These are phyloP conservation scores for Samia ricini DNA, from an alignment of 1,140 invertebrate species.

Conservation along the genomic window DNA sequence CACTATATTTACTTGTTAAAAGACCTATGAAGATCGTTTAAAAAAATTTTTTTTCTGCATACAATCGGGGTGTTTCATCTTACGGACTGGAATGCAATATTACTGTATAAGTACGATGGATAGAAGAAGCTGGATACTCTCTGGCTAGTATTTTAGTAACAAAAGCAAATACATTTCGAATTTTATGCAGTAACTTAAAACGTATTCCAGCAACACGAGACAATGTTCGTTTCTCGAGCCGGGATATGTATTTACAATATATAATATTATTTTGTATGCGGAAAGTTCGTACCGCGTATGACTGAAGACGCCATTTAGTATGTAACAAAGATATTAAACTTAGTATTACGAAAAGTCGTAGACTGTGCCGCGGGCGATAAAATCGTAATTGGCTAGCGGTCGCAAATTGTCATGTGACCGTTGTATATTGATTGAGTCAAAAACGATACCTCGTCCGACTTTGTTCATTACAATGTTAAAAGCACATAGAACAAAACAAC, in stretches of 20 bases:
- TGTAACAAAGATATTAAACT: not conserved
- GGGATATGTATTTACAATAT: not conserved
- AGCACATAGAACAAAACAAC: no score
- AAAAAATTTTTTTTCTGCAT: no score
- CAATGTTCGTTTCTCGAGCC: not conserved
- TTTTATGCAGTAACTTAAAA: not conserved
- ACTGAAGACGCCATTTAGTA: not conserved
- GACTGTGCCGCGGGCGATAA: not conserved
- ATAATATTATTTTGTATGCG: not conserved
- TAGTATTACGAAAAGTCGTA: not conserved
- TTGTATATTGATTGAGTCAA: no score
- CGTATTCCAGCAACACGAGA: no score
- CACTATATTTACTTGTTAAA: no score
- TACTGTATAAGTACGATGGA: no score
- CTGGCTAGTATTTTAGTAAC: not conserved
- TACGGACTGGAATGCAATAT: not conserved
- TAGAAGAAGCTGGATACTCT: no score
- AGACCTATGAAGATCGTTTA: no score
- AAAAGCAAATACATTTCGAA: slow-evolving; percentile 1
- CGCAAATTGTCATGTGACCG: not conserved
- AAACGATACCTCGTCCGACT: no score
- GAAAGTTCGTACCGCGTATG: not conserved
- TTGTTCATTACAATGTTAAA: no score
- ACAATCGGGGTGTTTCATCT: not conserved
- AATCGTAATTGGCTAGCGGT: not conserved